phyloP scores from a whole-genome alignment of 2,888 invertebrate species.

The Boloria selene region DNA sequence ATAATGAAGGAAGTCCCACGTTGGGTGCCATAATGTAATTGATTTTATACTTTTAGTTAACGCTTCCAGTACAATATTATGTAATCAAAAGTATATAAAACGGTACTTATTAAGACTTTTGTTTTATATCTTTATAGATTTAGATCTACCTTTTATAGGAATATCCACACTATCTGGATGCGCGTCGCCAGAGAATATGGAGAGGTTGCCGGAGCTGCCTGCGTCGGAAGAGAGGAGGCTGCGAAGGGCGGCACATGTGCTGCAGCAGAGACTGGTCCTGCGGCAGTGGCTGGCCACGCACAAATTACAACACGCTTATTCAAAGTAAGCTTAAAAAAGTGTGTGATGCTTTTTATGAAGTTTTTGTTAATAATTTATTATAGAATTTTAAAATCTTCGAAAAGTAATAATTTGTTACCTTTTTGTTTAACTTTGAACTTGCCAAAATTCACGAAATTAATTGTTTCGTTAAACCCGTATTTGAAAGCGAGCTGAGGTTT shows the following conservation, averaged over 20 bases:
- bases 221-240: slow-evolving; percentile 92
- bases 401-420: no score
- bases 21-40: slow-evolving; percentile 25
- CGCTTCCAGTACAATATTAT: no score
- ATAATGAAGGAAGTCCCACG: slow-evolving; percentile 9
- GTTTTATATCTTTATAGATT: no score
- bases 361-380: not conserved
- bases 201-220: slow-evolving; percentile 89
- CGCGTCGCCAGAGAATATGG: slow-evolving; percentile 88
- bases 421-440: not conserved
- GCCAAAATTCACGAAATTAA: not conserved
- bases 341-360: not conserved
- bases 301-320: slow-evolving; percentile 87
- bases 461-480: slow-evolving; percentile 3
- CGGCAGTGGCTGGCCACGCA: slow-evolving; percentile 92
- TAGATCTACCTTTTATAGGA: slow-evolving; percentile 75
- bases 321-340: slow-evolving; percentile 74
- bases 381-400: no score
- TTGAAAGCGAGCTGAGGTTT: slow-evolving; percentile 4
- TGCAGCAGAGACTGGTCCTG: slow-evolving; percentile 92
- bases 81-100: no score
- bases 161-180: slow-evolving; percentile 92
- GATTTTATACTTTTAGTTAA: not conserved
- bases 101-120: no score
- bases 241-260: slow-evolving; percentile 89